Evolutionary conservation across 2,113 vertebrate genomes (phyloP).

Genomic region (Caracal caracal): DNA sequence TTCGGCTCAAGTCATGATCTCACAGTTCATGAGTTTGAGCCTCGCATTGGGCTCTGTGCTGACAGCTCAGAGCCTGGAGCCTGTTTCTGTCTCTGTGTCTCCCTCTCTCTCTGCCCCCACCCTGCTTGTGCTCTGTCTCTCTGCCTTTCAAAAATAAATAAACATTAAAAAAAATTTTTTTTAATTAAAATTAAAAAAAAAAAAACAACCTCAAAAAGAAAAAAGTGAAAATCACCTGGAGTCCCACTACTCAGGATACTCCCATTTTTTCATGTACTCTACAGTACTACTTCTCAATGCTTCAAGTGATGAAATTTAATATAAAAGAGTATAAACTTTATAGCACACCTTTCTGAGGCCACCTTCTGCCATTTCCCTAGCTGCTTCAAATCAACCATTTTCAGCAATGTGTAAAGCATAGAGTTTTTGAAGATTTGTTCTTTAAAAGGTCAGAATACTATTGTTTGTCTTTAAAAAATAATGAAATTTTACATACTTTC

Average conservation of each 20-base stretch:
- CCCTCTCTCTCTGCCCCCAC: no score
- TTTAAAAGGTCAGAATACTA: background rate
- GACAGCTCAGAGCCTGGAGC: no score
- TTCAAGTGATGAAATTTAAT: background rate
- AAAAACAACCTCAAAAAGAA: background rate
- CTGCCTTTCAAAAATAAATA: no score
- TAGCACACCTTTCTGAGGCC: background rate
- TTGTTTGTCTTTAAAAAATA: constrained; percentile 13
- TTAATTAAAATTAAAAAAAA: no score
- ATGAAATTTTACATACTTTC: constrained; percentile 85
- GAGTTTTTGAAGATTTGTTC: background rate
- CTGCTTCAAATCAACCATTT: constrained; percentile 32
- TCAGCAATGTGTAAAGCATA: background rate
- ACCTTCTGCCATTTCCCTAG: background rate
- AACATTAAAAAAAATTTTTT: no score
- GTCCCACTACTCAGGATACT: background rate
- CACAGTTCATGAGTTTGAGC: no score
- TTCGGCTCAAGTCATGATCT: no score
- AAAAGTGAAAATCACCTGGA: background rate
- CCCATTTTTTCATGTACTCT: background rate
- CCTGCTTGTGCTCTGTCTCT: no score
- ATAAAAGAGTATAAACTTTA: background rate
- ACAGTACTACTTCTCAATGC: background rate
- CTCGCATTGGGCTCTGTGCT: no score
- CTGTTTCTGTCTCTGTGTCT: no score